Conservation (phyloP, 92 coral and sea anemone genomes). For the Pocillopora meandrina region DNA sequence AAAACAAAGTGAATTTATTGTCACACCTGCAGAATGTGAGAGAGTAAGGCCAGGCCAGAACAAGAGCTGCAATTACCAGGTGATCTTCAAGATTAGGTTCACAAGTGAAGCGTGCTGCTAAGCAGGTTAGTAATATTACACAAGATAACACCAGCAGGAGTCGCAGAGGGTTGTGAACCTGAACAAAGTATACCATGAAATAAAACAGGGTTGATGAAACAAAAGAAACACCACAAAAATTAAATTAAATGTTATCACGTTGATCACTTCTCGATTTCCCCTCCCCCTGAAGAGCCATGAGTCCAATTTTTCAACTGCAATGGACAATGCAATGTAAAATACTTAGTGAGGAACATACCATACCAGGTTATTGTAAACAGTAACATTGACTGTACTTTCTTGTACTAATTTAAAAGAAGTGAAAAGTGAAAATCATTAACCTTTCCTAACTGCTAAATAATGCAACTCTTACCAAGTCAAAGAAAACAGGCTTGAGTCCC, state of each 20-base stretch:
- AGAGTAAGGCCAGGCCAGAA: slow-evolving; percentile 89
- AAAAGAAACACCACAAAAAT: neutral
- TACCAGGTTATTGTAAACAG: too few relatives aligned
- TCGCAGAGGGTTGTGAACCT: slow-evolving; percentile 86
- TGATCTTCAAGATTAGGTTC: slow-evolving; percentile 62
- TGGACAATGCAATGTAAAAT: too few relatives aligned
- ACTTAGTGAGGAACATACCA: too few relatives aligned
- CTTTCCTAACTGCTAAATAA: too few relatives aligned
- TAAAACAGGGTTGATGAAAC: neutral
- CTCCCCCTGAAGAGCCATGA: too few relatives aligned
- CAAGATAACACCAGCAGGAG: slow-evolving; percentile 78
- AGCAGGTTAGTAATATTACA: slow-evolving; percentile 57
- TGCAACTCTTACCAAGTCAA: slow-evolving; percentile 65
- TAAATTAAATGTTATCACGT: too few relatives aligned
- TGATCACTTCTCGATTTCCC: too few relatives aligned
- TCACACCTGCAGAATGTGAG: slow-evolving; percentile 79
- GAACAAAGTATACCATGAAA: neutral
- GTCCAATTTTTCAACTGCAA: too few relatives aligned
- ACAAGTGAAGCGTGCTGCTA: slow-evolving; percentile 67
- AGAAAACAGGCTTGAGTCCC: slow-evolving; percentile 70
- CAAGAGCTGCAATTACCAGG: slow-evolving; percentile 65
- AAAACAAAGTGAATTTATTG: too few relatives aligned
- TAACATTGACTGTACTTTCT: too few relatives aligned
- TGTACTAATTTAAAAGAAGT: too few relatives aligned
- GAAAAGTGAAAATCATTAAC: too few relatives aligned